phyloP scores from a whole-genome alignment of 2,888 invertebrate genomes.

The Drosophila engyochracea region DNA sequence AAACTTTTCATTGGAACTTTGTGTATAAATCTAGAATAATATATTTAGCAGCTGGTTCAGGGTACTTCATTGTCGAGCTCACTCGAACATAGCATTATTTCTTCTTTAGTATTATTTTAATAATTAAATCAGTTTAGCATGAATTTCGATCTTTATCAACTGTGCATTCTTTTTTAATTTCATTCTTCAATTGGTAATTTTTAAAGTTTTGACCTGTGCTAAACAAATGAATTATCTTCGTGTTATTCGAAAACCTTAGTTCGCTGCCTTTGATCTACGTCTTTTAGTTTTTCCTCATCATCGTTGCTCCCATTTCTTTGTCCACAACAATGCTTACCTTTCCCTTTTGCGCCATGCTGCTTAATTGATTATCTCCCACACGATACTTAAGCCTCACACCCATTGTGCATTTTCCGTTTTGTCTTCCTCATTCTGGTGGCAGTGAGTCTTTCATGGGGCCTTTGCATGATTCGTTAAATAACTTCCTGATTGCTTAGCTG shows the following conservation, averaged over 20 bases:
- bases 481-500: conserved; percentile 66
- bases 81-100: not conserved
- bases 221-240: not conserved
- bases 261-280: conserved; percentile 21
- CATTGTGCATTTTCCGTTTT: conserved; percentile 18
- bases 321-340: conserved; percentile 16
- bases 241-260: not conserved
- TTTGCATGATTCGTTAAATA: conserved; percentile 45
- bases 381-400: conserved; percentile 9
- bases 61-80: not conserved
- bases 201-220: not conserved
- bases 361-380: conserved; percentile 60
- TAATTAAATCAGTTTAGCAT: not conserved
- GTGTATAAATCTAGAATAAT: too few species aligned
- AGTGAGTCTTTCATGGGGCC: conserved; percentile 20
- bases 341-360: conserved; percentile 36
- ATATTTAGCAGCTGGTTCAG: not conserved
- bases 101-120: not conserved
- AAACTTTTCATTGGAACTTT: not conserved
- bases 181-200: not conserved
- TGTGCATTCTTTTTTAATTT: not conserved
- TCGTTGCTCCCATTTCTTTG: conserved; percentile 27
- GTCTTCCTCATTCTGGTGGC: conserved; percentile 45
- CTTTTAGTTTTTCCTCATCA: conserved; percentile 4
- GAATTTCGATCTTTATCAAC: not conserved